Evolutionary conservation across 2,888 invertebrate species (phyloP), one percentile per base, ranked within the genome.

Genomic region (Ectropis crepuscularia): DNA sequence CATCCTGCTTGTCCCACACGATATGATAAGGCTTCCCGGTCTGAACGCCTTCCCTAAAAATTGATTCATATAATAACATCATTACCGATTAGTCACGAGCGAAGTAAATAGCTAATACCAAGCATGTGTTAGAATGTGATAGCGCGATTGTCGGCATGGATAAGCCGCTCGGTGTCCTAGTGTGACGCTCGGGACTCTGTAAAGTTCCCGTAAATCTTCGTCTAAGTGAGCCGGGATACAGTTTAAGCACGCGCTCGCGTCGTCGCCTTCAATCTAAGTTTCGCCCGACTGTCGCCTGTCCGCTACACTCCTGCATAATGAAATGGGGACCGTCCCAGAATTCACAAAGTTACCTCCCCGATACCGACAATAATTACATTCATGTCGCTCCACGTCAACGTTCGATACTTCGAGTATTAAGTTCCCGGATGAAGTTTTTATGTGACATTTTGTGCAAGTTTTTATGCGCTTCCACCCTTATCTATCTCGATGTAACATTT

Each of bases 261-360:
- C 89, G 85, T 76, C 87, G 84, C 81, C 88, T 89, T 89, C 90
- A 92, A 92, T 92, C 90, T 92, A 92, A 92, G 88, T 92, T 92
- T 88, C 82, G 83, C 83, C 76, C 78, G 80, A 79, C 76, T 72
- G 82, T 78, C 77, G 83, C 83, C 85, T 87, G 88, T 85, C 87
- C 86, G 84, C 84, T 82, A 85, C 86, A 86, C 84, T 82, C 79
- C 79, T 87, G 88, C 88, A 92, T 92, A 92, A 91, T 92, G 87
- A 87, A 90, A 87, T 79, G 79, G 83, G 81, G 78, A 82, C 83
- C 83, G 80, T 80, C 80, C 80, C 78, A 82, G 84, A 83, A 86
- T 87, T 80, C 83, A 74, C 82, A 81, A 83, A 84, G 78, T 82
- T 85, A 76, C 78, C 77, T 76, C 77, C 68, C 72, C 82, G 82